phyloP scores from a whole-genome alignment of 2,888 invertebrate species.

The Nemurella pictetii region DNA sequence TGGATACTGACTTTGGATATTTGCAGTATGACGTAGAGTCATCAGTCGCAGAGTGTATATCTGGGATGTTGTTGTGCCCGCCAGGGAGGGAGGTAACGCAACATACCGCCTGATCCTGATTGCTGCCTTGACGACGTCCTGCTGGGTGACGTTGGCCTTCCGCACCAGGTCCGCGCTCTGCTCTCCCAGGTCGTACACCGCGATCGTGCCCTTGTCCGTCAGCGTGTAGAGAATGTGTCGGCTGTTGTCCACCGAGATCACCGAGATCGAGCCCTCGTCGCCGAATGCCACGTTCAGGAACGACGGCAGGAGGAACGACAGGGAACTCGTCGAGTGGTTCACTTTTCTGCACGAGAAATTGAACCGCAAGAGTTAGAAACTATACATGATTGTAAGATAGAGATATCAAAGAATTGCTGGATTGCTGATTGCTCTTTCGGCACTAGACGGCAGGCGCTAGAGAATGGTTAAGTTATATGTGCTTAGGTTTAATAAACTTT shows the following conservation, averaged over 20 bases:
- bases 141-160: slow-evolving; percentile 74
- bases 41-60: no score
- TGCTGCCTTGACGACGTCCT: slow-evolving; percentile 73
- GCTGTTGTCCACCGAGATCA: slow-evolving; percentile 86
- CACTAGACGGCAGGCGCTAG: no score
- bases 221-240: slow-evolving; percentile 87
- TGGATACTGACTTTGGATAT: no score
- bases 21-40: no score
- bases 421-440: no score
- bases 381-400: no score
- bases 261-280: slow-evolving; percentile 81
- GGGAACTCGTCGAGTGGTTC: slow-evolving; percentile 86
- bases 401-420: no score
- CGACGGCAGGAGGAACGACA: slow-evolving; percentile 87
- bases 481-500: no score
- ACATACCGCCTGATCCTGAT: slow-evolving; percentile 78
- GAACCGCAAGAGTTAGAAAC: no score
- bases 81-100: no score
- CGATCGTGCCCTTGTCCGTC: slow-evolving; percentile 84
- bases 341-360: slow-evolving; percentile 70
- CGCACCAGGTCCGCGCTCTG: slow-evolving; percentile 72
- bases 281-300: slow-evolving; percentile 79
- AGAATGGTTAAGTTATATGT: no score
- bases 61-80: no score
- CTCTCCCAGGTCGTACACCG: slow-evolving; percentile 86